Evolutionary conservation across 2,113 vertebrate genomes (phyloP).

Genomic region (Rutilus rutilus): DNA sequence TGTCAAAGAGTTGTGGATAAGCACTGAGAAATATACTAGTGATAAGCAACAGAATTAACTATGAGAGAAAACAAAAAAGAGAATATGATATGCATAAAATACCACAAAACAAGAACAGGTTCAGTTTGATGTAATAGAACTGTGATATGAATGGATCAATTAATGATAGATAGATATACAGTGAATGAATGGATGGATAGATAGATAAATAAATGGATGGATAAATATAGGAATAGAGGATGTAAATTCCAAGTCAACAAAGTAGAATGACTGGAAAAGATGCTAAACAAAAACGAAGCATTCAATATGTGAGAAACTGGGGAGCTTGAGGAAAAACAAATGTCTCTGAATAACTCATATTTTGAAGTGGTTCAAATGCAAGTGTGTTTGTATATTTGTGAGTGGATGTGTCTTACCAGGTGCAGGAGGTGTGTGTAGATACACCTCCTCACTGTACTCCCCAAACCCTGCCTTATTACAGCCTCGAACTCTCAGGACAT

Average conservation of each 20-base stretch:
- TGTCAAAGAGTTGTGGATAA: slow-evolving; percentile 22
- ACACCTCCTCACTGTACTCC: slow-evolving; percentile 95
- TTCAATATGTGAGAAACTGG: background rate
- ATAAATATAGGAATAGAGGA: background rate
- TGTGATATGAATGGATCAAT: background rate
- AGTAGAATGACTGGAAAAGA: background rate
- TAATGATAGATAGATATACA: background rate
- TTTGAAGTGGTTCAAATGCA: background rate
- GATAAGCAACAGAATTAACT: slow-evolving; percentile 1
- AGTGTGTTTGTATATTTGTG: slow-evolving; percentile 9
- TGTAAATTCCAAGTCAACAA: background rate
- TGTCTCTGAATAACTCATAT: background rate
- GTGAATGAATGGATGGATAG: background rate
- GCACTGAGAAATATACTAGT: background rate
- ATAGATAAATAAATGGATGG: background rate
- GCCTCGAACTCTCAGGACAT: slow-evolving; percentile 89
- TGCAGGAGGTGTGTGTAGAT: slow-evolving; percentile 91
- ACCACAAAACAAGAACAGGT: background rate
- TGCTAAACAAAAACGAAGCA: background rate
- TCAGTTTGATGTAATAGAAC: background rate
- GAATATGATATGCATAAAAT: background rate
- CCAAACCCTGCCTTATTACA: slow-evolving; percentile 95
- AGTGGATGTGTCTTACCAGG: slow-evolving; percentile 75
- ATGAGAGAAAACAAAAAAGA: background rate
- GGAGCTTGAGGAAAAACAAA: background rate